phyloP scores from a whole-genome alignment of 2,797 vertebrate species.

The Myiotriccus ornatus region DNA sequence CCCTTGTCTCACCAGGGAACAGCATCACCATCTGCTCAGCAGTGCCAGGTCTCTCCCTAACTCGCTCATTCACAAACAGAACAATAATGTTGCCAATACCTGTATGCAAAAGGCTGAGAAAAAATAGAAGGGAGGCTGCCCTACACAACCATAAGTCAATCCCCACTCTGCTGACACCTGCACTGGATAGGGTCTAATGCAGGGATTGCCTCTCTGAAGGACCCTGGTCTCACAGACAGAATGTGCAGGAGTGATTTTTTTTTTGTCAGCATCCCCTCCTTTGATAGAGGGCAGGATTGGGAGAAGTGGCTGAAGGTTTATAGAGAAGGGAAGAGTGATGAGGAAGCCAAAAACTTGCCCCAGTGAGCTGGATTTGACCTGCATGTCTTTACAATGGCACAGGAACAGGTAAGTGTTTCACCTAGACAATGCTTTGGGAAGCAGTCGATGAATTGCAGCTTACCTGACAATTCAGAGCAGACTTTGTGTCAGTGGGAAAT shows the following conservation, averaged over 20 bases:
- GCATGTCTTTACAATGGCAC: not conserved
- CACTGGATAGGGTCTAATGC: not conserved
- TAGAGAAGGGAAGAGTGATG: not conserved
- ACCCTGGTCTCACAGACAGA: not conserved
- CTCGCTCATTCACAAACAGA: not conserved
- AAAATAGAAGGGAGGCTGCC: not conserved
- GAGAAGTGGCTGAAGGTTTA: not conserved
- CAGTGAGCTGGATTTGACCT: not conserved
- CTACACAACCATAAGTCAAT: fast-evolving
- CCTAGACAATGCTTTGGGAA: not conserved
- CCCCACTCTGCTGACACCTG: not conserved
- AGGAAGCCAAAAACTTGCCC: not conserved
- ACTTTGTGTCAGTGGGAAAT: not conserved
- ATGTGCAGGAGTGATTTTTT: not conserved
- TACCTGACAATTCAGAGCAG: not conserved
- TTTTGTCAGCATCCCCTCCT: not conserved
- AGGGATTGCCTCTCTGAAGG: not conserved
- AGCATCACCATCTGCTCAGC: not conserved
- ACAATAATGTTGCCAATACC: not conserved
- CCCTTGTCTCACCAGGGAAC: not conserved
- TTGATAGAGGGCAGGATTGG: not conserved
- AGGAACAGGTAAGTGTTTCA: not conserved
- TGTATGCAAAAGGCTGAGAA: not conserved
- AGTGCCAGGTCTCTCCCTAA: not conserved
- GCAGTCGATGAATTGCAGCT: not conserved